Base-by-base conservation (phyloP, 2,113 vertebrate species). In the Ochotona curzoniae region DNA sequence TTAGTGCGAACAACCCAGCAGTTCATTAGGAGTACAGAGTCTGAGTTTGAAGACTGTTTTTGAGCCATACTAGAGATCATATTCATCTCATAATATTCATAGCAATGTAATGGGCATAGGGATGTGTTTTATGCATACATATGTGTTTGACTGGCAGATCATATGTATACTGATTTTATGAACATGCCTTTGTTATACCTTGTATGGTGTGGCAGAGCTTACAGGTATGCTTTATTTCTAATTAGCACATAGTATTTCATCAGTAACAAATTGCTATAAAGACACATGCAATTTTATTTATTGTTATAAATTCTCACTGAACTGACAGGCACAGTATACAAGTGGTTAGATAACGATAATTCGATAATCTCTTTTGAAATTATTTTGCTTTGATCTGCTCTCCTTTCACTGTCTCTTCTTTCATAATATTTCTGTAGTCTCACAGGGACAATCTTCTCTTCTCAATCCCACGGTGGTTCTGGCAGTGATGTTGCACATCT, bases 351-450 rank as follows among this genome's bases (percentile, higher is more conserved):
- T 61, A 80, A 38, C 18, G 49, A 10, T 12, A 92, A 17, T 89
- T 17, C 23, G n/a, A n/a, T n/a, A n/a, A n/a, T n/a, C n/a, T n/a
- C 47, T 70, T 66, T 93, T 60, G 14, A 5, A 25, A 90, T 92
- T 35, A n/a, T 12, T 67, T 84, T 80, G 26, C 12, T 9, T 49
- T 2, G 47, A 26, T 57, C 23, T 38, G 7, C 9, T 81, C 38
- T n/a, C 7, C 25, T 87, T 51, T 4, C 30, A 44, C 1, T 30
- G 1, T 74, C 60, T 79, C 23, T 32, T 73, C 63, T n/a, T 28
- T 71, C 18, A 57, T 73, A 21, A 71, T 21, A 57, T 8, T 7
- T 5, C 2, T 25, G 6, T 13, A 28, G 18, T 26, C 4, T 25
- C 23, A 38, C 70, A 82, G 2, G 8, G 75, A 21, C 54, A 21